phyloP scores from a whole-genome alignment of 2,797 vertebrate species.

The Acanthurus tractus region DNA sequence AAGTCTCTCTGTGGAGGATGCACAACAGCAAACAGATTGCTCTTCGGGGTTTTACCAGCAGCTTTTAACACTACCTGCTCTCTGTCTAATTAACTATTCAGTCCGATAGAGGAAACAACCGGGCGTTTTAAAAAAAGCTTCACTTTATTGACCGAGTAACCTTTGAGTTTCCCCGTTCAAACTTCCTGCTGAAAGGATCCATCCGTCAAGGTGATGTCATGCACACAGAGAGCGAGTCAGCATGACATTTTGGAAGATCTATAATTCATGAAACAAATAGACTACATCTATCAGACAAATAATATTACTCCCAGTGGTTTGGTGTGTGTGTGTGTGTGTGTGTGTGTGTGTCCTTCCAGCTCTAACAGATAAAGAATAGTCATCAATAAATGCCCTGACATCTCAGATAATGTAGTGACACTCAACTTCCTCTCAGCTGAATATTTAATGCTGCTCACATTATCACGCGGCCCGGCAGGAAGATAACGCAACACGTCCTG shows the following conservation, averaged over 20 bases:
- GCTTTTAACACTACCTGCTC: background rate
- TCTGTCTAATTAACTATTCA: slow-evolving; percentile 64
- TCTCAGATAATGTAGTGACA: slow-evolving; percentile 85
- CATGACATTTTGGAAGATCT: slow-evolving; percentile 80
- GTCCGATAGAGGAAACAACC: slow-evolving; percentile 84
- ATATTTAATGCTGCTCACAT: slow-evolving; percentile 79
- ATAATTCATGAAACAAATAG: slow-evolving; percentile 93
- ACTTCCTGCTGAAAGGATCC: slow-evolving; percentile 64
- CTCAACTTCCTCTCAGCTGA: slow-evolving; percentile 74
- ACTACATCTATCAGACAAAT: slow-evolving; percentile 89
- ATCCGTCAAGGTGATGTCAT: slow-evolving; percentile 77
- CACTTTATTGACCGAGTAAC: slow-evolving; percentile 89
- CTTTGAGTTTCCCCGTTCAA: slow-evolving; percentile 80
- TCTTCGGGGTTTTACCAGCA: slow-evolving; percentile 33
- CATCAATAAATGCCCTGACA: slow-evolving; percentile 76
- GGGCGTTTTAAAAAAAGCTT: slow-evolving; percentile 87
- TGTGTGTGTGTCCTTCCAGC: slow-evolving; percentile 42
- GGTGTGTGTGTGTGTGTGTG: slow-evolving; percentile 29
- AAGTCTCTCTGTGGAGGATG: slow-evolving; percentile 30
- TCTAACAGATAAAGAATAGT: slow-evolving; percentile 59
- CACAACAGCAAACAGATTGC: slow-evolving; percentile 21
- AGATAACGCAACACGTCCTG: slow-evolving; percentile 54
- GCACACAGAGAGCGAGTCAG: slow-evolving; percentile 17
- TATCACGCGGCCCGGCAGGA: slow-evolving; percentile 60
- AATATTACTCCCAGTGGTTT: slow-evolving; percentile 65